phyloP scores from a whole-genome alignment of 2,113 vertebrate genomes.

The Muntiacus muntjak region DNA sequence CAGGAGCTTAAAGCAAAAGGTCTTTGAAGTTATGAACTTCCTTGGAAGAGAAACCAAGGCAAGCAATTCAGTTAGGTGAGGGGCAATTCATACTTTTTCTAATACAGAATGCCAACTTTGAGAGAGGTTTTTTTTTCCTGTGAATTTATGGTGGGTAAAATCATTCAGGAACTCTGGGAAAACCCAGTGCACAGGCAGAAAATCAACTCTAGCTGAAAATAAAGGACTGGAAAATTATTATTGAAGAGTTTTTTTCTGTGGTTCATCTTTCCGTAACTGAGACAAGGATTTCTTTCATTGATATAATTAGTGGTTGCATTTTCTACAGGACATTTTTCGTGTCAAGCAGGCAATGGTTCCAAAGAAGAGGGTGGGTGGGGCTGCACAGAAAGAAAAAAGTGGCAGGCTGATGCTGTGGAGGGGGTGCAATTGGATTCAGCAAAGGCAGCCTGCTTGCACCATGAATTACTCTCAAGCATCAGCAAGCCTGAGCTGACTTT shows the following conservation, averaged over 20 bases:
- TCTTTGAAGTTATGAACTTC: neutral
- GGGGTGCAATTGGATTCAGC: neutral
- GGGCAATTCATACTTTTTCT: neutral
- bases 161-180: neutral
- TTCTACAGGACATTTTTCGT: slow-evolving; percentile 35
- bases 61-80: neutral
- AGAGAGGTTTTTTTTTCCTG: neutral
- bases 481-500: neutral
- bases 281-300: neutral
- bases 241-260: slow-evolving; percentile 32
- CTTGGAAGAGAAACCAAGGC: neutral
- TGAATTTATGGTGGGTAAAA: neutral
- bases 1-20: neutral
- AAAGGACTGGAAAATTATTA: slow-evolving; percentile 8
- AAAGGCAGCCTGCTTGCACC: neutral
- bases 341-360: neutral
- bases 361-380: neutral
- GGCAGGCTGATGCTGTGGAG: neutral
- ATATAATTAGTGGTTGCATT: slow-evolving; percentile 45
- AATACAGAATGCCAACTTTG: neutral
- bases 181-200: neutral
- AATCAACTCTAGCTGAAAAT: slow-evolving; percentile 17
- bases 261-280: slow-evolving; percentile 19
- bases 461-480: neutral
- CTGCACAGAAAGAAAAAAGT: neutral